Evolutionary conservation across 2,113 vertebrate species (phyloP).

Genomic region (Tonatia bakeri): DNA sequence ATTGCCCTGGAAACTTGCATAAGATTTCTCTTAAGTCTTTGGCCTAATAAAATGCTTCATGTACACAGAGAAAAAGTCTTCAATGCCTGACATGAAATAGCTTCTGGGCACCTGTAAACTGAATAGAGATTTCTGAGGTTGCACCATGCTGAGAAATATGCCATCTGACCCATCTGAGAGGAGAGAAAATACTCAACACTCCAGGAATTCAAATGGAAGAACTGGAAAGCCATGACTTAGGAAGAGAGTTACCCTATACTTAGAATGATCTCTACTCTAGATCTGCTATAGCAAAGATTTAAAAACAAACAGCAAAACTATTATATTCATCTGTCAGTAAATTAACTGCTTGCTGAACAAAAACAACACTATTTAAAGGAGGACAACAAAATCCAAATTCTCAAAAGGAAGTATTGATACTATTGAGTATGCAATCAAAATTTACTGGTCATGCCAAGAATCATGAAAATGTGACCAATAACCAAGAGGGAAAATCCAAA

Average conservation of each 20-base stretch:
- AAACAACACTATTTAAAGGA: background rate
- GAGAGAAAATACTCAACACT: background rate
- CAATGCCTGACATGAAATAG: background rate
- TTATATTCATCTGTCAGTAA: background rate
- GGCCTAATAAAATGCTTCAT: background rate
- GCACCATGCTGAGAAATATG: background rate
- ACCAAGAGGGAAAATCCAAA: background rate
- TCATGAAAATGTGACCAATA: background rate
- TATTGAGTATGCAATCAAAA: background rate
- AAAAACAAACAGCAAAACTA: background rate
- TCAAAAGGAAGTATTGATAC: background rate
- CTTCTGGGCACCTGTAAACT: background rate
- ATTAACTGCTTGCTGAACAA: background rate
- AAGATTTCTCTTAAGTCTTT: background rate
- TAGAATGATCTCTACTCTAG: background rate
- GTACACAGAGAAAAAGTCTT: background rate
- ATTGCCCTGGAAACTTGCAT: background rate
- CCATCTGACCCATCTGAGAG: background rate
- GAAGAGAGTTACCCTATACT: background rate
- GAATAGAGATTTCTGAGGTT: background rate
- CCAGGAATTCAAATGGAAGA: background rate
- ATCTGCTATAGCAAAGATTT: background rate
- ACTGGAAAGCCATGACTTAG: background rate
- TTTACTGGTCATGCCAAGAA: background rate
- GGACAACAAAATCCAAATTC: background rate